A percentile compares a stretch with the other conserved stretches of the same genome.
Conservation (phyloP, 2,113 vertebrate species). For the Albula glossodonta region DNA sequence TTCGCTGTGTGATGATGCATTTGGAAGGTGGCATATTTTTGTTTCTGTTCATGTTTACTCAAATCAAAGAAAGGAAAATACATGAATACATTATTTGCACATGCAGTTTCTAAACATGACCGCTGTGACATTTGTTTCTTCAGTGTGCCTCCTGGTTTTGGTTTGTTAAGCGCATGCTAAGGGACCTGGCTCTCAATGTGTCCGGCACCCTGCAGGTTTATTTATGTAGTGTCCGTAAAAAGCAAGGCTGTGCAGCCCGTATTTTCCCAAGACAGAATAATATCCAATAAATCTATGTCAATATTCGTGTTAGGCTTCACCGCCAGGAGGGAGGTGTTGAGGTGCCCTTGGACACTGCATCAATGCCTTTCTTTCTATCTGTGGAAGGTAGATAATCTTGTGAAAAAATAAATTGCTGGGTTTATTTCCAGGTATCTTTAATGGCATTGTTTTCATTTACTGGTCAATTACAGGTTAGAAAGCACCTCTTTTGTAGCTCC, state of each 20-base stretch:
- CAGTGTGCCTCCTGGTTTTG: neutral
- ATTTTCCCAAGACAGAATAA: constrained; percentile 40
- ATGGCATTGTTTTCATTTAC: neutral
- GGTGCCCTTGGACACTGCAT: constrained; percentile 22
- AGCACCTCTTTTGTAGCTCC: neutral
- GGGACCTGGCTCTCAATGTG: constrained; percentile 40
- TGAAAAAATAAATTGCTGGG: neutral
- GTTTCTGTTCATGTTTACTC: constrained; percentile 47
- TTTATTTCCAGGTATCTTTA: neutral
- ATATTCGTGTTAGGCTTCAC: constrained; percentile 43
- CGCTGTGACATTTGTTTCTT: constrained; percentile 31
- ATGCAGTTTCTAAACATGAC: constrained; percentile 51
- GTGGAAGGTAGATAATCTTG: neutral
- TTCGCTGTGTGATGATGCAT: neutral
- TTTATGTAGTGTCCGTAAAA: constrained; percentile 56
- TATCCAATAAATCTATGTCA: constrained; percentile 49
- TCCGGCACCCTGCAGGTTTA: constrained; percentile 48
- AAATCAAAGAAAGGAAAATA: constrained; percentile 50
- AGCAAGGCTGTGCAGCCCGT: constrained; percentile 37
- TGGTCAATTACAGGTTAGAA: neutral
- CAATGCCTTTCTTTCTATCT: neutral
- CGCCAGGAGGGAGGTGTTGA: constrained; percentile 23
- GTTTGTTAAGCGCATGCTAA: constrained; percentile 25
- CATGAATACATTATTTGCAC: constrained; percentile 58
- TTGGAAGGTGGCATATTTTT: constrained; percentile 45